phyloP scores from a whole-genome alignment of 2,888 invertebrate genomes.

The Holacanthella duospinosa region DNA sequence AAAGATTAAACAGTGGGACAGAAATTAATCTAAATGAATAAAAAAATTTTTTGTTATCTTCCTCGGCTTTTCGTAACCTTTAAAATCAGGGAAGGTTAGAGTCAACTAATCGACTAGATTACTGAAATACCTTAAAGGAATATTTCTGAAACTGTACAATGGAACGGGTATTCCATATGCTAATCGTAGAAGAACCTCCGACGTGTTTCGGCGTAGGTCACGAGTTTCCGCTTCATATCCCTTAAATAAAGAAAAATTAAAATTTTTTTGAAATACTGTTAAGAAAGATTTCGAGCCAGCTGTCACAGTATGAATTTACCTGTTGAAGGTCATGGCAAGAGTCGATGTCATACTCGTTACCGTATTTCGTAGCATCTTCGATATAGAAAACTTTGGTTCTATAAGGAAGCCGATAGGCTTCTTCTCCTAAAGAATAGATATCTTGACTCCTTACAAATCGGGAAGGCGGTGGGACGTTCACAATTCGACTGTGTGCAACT shows the following conservation, averaged over 20 bases:
- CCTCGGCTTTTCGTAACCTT: too few species aligned
- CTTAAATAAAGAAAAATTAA: not conserved
- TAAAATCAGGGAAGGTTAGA: too few species aligned
- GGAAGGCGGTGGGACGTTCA: not conserved
- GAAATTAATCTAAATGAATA: too few species aligned
- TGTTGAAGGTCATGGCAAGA: not conserved
- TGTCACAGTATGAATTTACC: too few species aligned
- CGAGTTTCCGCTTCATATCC: not conserved
- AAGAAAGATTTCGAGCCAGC: too few species aligned
- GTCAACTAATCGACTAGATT: too few species aligned
- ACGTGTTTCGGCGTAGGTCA: not conserved
- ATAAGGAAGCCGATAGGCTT: not conserved
- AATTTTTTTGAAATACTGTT: not conserved
- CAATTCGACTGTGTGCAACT: not conserved
- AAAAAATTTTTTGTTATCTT: too few species aligned
- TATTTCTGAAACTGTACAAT: not conserved
- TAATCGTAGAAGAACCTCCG: not conserved
- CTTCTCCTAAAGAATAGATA: not conserved
- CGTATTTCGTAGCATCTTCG: constrained; percentile 26
- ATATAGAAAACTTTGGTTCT: constrained; percentile 23
- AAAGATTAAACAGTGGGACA: too few species aligned
- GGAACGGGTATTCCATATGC: not conserved
- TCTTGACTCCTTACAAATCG: not conserved
- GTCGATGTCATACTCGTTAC: not conserved
- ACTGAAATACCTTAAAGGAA: not conserved